These are phyloP conservation scores for Poeciliopsis presidionis DNA, from an alignment of 2,797 vertebrate species.

Conservation along the genomic window DNA sequence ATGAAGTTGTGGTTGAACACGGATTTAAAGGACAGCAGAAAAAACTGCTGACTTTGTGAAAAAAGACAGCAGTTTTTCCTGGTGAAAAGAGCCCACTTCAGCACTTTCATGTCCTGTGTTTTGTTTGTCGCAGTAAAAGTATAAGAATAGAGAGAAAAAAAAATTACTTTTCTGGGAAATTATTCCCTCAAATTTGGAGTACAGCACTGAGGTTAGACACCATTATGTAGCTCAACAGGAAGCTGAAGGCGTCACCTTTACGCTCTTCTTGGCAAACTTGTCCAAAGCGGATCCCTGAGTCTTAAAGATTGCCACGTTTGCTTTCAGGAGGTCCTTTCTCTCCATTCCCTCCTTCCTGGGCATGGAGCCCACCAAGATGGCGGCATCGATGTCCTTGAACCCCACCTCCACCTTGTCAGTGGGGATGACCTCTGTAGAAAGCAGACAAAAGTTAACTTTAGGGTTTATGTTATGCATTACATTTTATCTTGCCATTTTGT, in stretches of 20 bases:
- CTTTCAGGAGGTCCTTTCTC: constrained; percentile 96
- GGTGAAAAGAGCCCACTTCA: not conserved
- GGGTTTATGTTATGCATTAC: too few species aligned
- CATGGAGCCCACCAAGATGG: constrained; percentile 97
- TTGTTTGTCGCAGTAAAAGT: not conserved
- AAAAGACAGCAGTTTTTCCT: not conserved
- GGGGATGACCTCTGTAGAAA: constrained; percentile 87
- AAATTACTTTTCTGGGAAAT: not conserved
- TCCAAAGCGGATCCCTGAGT: constrained; percentile 92
- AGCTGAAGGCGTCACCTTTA: constrained; percentile 80
- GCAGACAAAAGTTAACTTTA: not conserved
- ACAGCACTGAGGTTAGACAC: not conserved
- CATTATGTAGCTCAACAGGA: not conserved
- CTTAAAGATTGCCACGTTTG: constrained; percentile 97
- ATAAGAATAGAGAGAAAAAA: not conserved
- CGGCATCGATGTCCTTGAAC: constrained; percentile 93
- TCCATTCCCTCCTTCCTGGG: constrained; percentile 98
- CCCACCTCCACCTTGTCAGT: constrained; percentile 94
- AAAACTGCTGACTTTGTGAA: not conserved
- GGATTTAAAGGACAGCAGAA: not conserved
- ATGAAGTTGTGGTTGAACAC: not conserved
- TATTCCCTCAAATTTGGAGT: not conserved
- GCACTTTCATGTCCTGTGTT: constrained; percentile 5
- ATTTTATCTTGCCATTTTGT: too few species aligned
- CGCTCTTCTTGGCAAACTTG: constrained; percentile 94